These are phyloP conservation scores for Pantherophis alleghaniensis DNA, from an alignment of 2,797 vertebrate genomes.

Conservation along the genomic window DNA sequence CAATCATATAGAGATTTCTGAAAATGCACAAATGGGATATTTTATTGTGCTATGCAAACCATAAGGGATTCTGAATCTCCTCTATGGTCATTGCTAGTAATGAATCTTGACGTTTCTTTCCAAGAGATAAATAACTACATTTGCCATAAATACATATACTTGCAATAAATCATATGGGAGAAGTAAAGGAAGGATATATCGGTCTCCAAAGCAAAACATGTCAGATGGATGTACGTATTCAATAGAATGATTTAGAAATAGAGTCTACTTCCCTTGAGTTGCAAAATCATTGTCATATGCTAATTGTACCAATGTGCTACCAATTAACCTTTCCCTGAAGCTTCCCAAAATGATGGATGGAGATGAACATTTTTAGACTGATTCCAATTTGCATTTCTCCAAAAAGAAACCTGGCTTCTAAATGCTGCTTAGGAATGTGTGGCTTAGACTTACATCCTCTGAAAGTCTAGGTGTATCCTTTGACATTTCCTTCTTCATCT, in stretches of 20 bases:
- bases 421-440: background rate
- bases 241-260: slow-evolving; percentile 3
- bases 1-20: background rate
- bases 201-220: background rate
- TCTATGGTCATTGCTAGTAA: background rate
- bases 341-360: background rate
- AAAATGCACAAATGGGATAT: background rate
- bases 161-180: background rate
- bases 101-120: background rate
- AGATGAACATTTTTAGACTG: background rate
- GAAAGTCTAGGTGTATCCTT: background rate
- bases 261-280: background rate
- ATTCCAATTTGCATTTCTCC: background rate
- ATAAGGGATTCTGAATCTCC: background rate
- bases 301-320: slow-evolving; percentile 4
- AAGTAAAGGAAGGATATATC: background rate
- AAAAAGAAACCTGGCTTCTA: background rate
- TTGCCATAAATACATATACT: background rate
- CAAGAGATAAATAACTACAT: background rate
- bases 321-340: slow-evolving; percentile 29
- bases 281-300: slow-evolving; percentile 12
- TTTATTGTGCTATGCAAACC: background rate
- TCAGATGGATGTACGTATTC: background rate
- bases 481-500: background rate
- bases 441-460: background rate